phyloP scores from a whole-genome alignment of 2,113 vertebrate species.

The Microtus ochrogaster region DNA sequence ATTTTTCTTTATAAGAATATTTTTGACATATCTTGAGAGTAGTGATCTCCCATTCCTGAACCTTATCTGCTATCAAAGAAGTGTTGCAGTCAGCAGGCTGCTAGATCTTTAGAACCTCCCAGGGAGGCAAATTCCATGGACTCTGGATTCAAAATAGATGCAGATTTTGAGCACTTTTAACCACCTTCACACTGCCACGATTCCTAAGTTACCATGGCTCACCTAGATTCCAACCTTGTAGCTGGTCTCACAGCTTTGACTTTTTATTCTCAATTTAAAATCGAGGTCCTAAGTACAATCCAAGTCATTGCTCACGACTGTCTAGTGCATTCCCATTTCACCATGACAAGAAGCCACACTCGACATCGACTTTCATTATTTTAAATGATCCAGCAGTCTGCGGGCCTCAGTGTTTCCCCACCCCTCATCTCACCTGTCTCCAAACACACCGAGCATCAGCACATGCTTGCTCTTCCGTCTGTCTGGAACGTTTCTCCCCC shows the following conservation, averaged over 20 bases:
- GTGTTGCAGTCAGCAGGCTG: background rate
- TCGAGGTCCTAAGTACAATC: constrained; percentile 50
- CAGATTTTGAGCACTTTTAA: constrained; percentile 54
- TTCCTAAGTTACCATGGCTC: constrained; percentile 15
- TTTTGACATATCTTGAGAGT: constrained; percentile 42
- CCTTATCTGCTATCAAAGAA: constrained; percentile 25
- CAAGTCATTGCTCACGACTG: constrained; percentile 30
- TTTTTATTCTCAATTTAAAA: constrained; percentile 59
- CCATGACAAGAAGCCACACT: background rate
- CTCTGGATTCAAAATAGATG: constrained; percentile 55
- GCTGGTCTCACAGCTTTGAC: background rate
- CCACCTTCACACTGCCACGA: constrained; percentile 8
- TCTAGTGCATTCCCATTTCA: constrained; percentile 14
- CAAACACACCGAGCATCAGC: constrained; percentile 4
- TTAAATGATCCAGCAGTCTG: constrained; percentile 25
- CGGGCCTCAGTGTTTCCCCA: constrained; percentile 2
- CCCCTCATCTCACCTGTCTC: constrained; percentile 15
- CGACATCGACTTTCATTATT: constrained; percentile 8
- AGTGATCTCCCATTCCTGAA: background rate
- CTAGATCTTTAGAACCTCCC: background rate
- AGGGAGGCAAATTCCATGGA: background rate
- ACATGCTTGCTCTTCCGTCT: background rate
- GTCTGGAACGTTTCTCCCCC: background rate
- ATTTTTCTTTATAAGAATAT: constrained; percentile 41
- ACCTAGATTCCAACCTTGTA: constrained; percentile 36